Evolutionary conservation across 1,140 invertebrate species (phyloP).

Genomic region (Mycetomoellerius zeteki): DNA sequence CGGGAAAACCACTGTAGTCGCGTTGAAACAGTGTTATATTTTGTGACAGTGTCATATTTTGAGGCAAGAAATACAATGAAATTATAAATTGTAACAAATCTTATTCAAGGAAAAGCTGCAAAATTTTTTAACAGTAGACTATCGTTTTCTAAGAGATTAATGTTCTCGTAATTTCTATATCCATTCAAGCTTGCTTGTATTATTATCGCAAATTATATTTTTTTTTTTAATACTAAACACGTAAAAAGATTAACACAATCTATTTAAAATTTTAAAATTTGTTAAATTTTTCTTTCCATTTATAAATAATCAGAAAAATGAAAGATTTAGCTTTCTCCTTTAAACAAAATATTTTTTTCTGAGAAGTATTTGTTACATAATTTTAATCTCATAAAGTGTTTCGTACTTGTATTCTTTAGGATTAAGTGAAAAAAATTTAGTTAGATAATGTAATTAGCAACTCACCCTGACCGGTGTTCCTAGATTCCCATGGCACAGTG

Average conservation of each 20-base stretch:
- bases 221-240: neutral
- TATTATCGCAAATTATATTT: neutral
- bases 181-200: neutral
- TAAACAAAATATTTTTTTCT: neutral
- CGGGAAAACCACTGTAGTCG: too few relatives aligned
- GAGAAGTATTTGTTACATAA: neutral
- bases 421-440: neutral
- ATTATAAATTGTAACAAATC: too few relatives aligned
- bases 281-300: neutral
- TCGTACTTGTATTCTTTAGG: neutral
- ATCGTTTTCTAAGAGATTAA: neutral
- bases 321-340: neutral
- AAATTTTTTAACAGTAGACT: too few relatives aligned
- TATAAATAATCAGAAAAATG: neutral
- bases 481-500: constrained; percentile 78
- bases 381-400: neutral
- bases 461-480: constrained; percentile 73
- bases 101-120: too few relatives aligned
- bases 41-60: too few relatives aligned
- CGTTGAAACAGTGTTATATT: too few relatives aligned
- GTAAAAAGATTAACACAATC: neutral
- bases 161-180: neutral
- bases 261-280: neutral
- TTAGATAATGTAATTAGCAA: constrained; percentile 11
- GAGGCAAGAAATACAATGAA: too few relatives aligned